Conservation (phyloP, 2,888 invertebrate genomes). For the Lottia scabra region DNA sequence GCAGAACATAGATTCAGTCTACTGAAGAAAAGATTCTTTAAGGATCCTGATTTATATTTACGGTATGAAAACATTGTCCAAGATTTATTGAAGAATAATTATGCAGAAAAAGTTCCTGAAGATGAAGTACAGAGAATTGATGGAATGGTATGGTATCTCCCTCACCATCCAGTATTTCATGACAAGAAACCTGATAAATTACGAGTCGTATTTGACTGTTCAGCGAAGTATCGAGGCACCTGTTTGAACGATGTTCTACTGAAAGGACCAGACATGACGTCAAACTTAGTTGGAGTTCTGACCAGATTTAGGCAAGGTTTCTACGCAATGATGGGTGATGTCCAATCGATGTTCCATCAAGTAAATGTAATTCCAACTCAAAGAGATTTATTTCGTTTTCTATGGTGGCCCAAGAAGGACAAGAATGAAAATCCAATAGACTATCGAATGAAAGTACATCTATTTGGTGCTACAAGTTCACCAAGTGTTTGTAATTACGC, state of each 20-base stretch:
- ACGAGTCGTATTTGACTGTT: not conserved
- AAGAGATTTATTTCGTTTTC: not conserved
- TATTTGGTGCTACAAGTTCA: slow-evolving; percentile 5
- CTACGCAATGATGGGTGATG: not conserved
- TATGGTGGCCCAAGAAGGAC: slow-evolving; percentile 6
- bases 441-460: slow-evolving; percentile 13
- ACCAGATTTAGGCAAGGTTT: not conserved
- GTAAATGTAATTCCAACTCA: not conserved
- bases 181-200: not conserved
- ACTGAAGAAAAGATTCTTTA: not conserved
- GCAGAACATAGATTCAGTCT: not conserved
- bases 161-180: not conserved
- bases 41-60: not conserved
- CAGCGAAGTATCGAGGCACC: not conserved
- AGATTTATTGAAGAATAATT: not conserved
- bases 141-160: not conserved
- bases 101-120: not conserved
- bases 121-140: not conserved
- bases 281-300: not conserved
- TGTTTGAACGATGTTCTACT: not conserved
- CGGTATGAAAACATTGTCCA: not conserved
- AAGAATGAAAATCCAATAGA: not conserved
- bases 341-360: slow-evolving; percentile 8
- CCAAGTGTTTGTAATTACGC: slow-evolving; percentile 13
- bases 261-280: not conserved